Conservation (phyloP, 2,797 vertebrate species). For the Eleutherodactylus coqui region DNA sequence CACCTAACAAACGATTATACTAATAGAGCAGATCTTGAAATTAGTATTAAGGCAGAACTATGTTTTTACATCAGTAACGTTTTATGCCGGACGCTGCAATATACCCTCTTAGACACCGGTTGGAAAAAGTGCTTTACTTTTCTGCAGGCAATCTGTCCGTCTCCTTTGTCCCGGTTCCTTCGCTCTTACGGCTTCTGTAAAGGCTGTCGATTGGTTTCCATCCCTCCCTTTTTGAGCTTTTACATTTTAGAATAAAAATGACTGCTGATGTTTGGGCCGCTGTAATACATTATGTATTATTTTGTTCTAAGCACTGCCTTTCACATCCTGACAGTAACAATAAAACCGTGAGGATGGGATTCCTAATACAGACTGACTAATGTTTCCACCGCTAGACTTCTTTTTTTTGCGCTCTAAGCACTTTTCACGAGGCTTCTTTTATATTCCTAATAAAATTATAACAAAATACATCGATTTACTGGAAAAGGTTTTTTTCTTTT, state of each 20-base stretch:
- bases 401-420: conserved; percentile 95
- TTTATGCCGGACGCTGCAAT: background rate
- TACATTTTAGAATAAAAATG: conserved; percentile 94
- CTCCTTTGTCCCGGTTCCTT: background rate
- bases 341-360: conserved; percentile 99
- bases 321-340: conserved; percentile 99
- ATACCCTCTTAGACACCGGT: background rate
- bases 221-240: conserved; percentile 79
- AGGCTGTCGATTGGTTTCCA: conserved; percentile 66
- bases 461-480: conserved; percentile 86
- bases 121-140: background rate
- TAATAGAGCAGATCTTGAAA: conserved; percentile 19
- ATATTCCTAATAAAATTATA: conserved; percentile 96
- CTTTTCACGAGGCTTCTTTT: conserved; percentile 94
- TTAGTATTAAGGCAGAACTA: conserved; percentile 24
- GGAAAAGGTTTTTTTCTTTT: conserved; percentile 75
- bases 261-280: conserved; percentile 92
- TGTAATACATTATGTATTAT: conserved; percentile 99
- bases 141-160: conserved; percentile 23
- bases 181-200: conserved; percentile 62
- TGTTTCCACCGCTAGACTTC: conserved; percentile 84
- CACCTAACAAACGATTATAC: conserved; percentile 27
- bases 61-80: conserved; percentile 12
- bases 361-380: conserved; percentile 99
- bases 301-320: conserved; percentile 98